These are phyloP conservation scores for Champsocephalus gunnari DNA, from an alignment of 2,797 vertebrate species.

Conservation along the genomic window DNA sequence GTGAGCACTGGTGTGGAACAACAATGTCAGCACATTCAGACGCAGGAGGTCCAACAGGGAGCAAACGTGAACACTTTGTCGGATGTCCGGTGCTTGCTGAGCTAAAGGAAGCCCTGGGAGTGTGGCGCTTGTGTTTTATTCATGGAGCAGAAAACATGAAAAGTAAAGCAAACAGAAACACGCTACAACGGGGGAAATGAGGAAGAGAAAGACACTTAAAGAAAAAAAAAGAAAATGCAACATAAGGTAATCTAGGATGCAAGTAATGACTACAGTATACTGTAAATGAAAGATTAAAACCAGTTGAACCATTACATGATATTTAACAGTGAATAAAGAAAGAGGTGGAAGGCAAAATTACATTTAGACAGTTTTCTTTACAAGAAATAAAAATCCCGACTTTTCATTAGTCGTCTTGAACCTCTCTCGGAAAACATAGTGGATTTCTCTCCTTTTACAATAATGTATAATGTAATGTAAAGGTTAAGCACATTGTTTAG, in stretches of 20 bases:
- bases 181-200: not conserved
- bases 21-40: slow-evolving; percentile 64
- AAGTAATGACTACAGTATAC: not conserved
- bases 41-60: slow-evolving; percentile 37
- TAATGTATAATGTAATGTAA: not conserved
- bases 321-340: not conserved
- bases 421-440: not conserved
- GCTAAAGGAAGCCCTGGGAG: slow-evolving; percentile 59
- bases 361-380: not conserved
- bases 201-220: slow-evolving; percentile 5
- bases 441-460: not conserved
- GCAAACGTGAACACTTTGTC: slow-evolving; percentile 40
- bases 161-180: slow-evolving; percentile 32
- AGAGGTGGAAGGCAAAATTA: not conserved
- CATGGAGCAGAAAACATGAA: slow-evolving; percentile 59
- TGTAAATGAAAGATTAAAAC: slow-evolving; percentile 15
- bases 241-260: slow-evolving; percentile 4
- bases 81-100: slow-evolving; percentile 44
- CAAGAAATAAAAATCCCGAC: slow-evolving; percentile 2
- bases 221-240: slow-evolving; percentile 27
- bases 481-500: not conserved
- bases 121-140: slow-evolving; percentile 65
- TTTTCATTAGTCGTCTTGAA: not conserved
- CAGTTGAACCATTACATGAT: not conserved
- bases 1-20: slow-evolving; percentile 55